Evolutionary conservation across 2,797 vertebrate genomes (phyloP), one percentile per base, ranked within the genome.

Genomic region (Thalassophryne amazonica): DNA sequence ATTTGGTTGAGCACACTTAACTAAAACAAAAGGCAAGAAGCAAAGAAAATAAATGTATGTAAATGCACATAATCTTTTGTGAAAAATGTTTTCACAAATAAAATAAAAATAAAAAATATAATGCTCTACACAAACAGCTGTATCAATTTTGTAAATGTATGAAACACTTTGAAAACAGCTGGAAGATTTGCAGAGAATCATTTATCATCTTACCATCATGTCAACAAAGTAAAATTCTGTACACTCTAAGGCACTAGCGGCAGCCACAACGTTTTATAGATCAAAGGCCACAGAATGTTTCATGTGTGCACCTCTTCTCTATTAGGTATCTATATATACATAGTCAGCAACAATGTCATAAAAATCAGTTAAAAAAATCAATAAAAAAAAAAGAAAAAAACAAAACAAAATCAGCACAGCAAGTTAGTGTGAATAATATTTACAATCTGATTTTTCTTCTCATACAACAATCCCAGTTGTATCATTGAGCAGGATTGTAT

Each of bases 191-290:
- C 25, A 47, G 20, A 14, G 7, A 50, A 20, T 10, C 5, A 15
- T 46, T 28, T 5, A 38, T 31, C 31, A 38, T 29, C 30, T 41
- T n/a, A 61, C 38, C 56, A 64, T 37, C 5, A 47, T 33, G 40
- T 45, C 45, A 45, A 67, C 6, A 41, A 30, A n/a, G 14, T 25
- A 4, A 18, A 54, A 66, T 32, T 75, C 58, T 87, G 71, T 87
- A 88, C 84, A 85, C 5, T 11, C 18, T 61, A 89, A 87, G 85
- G 87, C 85, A 89, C 85, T 78, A 81, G 78, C 76, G 84, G 87
- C 81, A 85, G 84, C 84, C 87, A 80, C 55, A 71, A 64, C 40
- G 32, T 69, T 81, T 69, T 51, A 41, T 60, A 75, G 60, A 75
- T 18, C 18, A 61, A 50, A 54, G 70, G n/a, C 21, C 21, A 66